phyloP scores from a whole-genome alignment of 2,888 invertebrate species.

The Choreutis nemorana region DNA sequence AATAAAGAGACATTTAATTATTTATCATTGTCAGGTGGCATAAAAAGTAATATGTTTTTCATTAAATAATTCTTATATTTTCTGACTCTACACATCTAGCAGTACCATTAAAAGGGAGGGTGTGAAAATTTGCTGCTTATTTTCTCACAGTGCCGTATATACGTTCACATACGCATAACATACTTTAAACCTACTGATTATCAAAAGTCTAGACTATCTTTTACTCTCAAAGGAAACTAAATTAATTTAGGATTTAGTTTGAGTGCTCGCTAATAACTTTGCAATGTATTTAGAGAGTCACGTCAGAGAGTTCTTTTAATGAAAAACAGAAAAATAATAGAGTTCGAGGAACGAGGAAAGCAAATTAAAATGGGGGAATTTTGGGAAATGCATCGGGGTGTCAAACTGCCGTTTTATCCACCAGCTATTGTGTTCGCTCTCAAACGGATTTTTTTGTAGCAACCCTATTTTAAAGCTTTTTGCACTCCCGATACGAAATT shows the following conservation, averaged over 20 bases:
- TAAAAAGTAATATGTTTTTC: not conserved
- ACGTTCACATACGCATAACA: conserved; percentile 11
- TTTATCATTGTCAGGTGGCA: not conserved
- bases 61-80: conserved; percentile 16
- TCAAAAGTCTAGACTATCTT: not conserved
- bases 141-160: conserved; percentile 30
- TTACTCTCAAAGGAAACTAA: not conserved
- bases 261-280: not conserved
- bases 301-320: not conserved
- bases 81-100: conserved; percentile 32
- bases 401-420: conserved; percentile 21
- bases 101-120: conserved; percentile 54
- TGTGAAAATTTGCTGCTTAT: conserved; percentile 58
- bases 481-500: too few species aligned
- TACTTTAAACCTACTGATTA: too few species aligned
- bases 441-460: too few species aligned
- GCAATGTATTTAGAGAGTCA: not conserved
- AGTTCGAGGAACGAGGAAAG: conserved; percentile 13
- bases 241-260: not conserved
- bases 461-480: too few species aligned
- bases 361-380: conserved; percentile 32
- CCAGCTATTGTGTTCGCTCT: too few species aligned
- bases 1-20: conserved; percentile 1
- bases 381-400: conserved; percentile 16
- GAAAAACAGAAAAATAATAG: conserved; percentile 1